Percentiles rank a stretch among this genome's conserved stretches.
These are phyloP conservation scores for Akabosia matsudoensis DNA, from an alignment of 1,140 invertebrate genomes.

Conservation along the genomic window DNA sequence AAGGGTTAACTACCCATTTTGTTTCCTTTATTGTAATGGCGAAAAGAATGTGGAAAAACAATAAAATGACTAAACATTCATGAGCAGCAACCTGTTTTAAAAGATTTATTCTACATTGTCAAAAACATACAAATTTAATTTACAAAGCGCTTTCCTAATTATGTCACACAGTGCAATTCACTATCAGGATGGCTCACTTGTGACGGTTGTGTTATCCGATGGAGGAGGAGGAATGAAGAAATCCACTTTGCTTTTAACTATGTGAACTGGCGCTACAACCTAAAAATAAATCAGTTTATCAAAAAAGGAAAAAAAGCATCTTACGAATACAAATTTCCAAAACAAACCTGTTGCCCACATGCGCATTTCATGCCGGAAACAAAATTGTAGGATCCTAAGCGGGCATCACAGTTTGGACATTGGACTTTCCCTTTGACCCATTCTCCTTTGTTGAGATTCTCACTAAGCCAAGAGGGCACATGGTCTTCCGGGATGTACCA, in stretches of 20 bases:
- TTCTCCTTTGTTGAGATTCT: constrained; percentile 48
- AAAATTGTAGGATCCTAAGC: constrained; percentile 63
- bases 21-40: too few species aligned
- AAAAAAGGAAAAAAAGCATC: neutral
- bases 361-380: constrained; percentile 60
- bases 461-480: constrained; percentile 34
- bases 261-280: constrained; percentile 36
- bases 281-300: constrained; percentile 21
- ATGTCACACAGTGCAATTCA: too few species aligned
- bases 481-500: constrained; percentile 42
- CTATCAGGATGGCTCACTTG: neutral
- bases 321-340: neutral
- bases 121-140: too few species aligned
- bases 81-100: too few species aligned
- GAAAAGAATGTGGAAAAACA: too few species aligned
- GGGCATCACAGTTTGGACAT: constrained; percentile 58
- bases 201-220: neutral
- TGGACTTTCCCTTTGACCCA: constrained; percentile 64
- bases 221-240: neutral
- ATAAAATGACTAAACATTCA: neutral
- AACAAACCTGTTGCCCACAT: constrained; percentile 53
- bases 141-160: too few species aligned
- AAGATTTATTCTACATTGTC: too few species aligned
- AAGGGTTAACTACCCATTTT: too few species aligned
- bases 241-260: constrained; percentile 42